These are phyloP conservation scores for Ciona savignyi DNA, from an alignment of 23 tunicate genomes.

Conservation along the genomic window DNA sequence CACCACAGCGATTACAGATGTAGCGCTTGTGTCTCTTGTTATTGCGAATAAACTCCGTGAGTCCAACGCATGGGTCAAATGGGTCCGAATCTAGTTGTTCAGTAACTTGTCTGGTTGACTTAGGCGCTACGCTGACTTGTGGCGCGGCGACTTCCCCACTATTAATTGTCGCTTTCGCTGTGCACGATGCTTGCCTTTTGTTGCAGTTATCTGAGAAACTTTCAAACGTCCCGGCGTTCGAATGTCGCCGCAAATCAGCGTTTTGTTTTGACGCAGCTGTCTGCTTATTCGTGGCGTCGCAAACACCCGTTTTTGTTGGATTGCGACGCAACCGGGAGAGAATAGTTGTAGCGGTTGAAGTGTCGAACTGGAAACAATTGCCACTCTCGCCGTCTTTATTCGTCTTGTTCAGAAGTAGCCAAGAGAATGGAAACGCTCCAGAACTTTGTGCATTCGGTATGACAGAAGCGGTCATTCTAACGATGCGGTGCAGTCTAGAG, in stretches of 20 bases:
- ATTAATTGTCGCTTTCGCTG: background rate
- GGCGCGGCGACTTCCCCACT: background rate
- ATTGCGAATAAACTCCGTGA: constrained; percentile 22
- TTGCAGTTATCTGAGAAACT: background rate
- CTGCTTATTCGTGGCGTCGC: background rate
- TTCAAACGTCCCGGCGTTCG: background rate
- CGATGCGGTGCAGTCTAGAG: too few relatives aligned
- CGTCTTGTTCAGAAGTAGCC: background rate
- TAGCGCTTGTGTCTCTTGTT: constrained; percentile 9
- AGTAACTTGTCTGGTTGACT: background rate
- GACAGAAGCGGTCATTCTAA: constrained; percentile 8
- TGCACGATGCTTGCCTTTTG: background rate
- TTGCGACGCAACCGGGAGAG: background rate
- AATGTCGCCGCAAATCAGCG: background rate
- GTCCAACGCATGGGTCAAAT: constrained; percentile 32
- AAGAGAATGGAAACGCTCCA: constrained; percentile 3
- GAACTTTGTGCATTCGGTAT: constrained; percentile 4
- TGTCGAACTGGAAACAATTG: background rate
- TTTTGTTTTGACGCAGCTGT: background rate
- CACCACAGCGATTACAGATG: constrained; percentile 38
- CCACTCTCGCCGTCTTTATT: background rate
- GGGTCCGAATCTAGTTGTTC: background rate
- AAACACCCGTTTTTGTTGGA: background rate
- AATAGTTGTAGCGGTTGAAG: background rate
- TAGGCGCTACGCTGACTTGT: background rate